Conservation (phyloP, 2,113 vertebrate genomes). For the Paedocypris sp. region DNA sequence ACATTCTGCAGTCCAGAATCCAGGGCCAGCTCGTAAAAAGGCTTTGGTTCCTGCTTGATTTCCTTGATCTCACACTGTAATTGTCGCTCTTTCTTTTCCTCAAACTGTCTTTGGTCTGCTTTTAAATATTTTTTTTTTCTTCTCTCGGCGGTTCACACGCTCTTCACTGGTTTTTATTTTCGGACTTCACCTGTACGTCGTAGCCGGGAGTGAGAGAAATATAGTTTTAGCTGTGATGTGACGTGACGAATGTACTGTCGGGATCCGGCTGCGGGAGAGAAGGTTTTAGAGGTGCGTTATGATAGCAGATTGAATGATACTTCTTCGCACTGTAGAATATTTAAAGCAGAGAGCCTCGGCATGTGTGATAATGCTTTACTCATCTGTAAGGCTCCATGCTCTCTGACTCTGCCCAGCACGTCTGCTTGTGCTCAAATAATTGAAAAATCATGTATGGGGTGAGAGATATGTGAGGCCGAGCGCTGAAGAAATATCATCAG, state of each 20-base stretch:
- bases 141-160: too few species aligned
- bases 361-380: slow-evolving; percentile 27
- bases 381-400: slow-evolving; percentile 16
- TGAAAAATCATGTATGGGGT: slow-evolving; percentile 38
- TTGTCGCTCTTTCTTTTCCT: too few species aligned
- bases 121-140: too few species aligned
- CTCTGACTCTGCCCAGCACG: slow-evolving; percentile 20
- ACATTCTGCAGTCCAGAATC: too few species aligned
- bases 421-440: slow-evolving; percentile 38
- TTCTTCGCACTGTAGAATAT: slow-evolving; percentile 33
- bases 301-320: slow-evolving; percentile 37
- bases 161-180: too few species aligned
- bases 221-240: background rate
- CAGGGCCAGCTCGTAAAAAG: too few species aligned
- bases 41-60: too few species aligned
- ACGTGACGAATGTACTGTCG: slow-evolving; percentile 5
- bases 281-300: slow-evolving; percentile 41
- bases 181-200: background rate
- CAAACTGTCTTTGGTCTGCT: too few species aligned
- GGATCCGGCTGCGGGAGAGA: slow-evolving; percentile 3
- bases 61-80: too few species aligned
- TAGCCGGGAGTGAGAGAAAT: slow-evolving; percentile 11
- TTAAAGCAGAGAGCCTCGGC: slow-evolving; percentile 27
- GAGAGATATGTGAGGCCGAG: slow-evolving; percentile 18
- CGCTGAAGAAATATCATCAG: slow-evolving; percentile 36